Evolutionary conservation across 2,113 vertebrate genomes (phyloP).

Genomic region (Merops nubicus): DNA sequence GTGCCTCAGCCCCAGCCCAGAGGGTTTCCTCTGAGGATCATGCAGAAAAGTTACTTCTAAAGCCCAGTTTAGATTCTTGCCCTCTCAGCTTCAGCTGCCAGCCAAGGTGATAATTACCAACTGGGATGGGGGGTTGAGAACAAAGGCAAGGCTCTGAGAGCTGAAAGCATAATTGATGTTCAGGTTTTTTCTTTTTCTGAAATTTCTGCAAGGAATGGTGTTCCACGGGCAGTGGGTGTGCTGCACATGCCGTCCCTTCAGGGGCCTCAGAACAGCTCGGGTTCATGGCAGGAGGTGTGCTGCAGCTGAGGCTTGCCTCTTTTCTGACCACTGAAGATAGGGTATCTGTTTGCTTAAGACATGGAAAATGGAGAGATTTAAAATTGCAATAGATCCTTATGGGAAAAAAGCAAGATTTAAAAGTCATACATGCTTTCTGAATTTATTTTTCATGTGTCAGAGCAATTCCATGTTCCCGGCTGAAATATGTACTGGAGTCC

Average conservation of each 20-base stretch:
- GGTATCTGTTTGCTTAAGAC: neutral
- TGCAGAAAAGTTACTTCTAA: neutral
- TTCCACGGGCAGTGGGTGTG: neutral
- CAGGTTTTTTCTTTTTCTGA: neutral
- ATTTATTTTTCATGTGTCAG: slow-evolving; percentile 24
- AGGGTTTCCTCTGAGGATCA: neutral
- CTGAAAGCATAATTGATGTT: neutral
- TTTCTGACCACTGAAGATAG: neutral
- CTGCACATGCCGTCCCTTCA: neutral
- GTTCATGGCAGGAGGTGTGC: neutral
- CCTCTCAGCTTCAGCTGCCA: slow-evolving; percentile 14
- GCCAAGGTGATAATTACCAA: slow-evolving; percentile 34
- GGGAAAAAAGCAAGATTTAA: neutral
- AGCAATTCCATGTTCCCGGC: neutral
- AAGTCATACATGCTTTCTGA: neutral
- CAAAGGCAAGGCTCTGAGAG: slow-evolving; percentile 21
- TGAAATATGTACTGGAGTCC: neutral
- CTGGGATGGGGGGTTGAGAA: slow-evolving; percentile 6
- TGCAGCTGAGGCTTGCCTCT: neutral
- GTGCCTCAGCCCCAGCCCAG: neutral
- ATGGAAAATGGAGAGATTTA: neutral
- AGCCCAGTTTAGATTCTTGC: neutral
- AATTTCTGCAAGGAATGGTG: neutral
- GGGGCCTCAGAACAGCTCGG: neutral
- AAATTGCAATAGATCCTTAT: neutral